These are phyloP conservation scores for Icerya purchasi DNA, from an alignment of 2,888 invertebrate genomes.

Conservation along the genomic window DNA sequence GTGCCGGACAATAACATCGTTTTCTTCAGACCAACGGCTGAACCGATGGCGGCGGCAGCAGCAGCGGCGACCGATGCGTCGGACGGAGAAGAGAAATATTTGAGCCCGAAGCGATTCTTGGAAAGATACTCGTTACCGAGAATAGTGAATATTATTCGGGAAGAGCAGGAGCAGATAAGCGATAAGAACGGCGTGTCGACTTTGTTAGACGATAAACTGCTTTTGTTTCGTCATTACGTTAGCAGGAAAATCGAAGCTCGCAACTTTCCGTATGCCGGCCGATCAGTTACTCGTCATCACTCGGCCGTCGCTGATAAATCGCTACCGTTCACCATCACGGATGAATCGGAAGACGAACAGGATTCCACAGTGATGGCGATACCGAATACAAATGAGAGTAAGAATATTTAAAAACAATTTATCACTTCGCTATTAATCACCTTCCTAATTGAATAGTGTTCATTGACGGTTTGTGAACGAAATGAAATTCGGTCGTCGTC, in stretches of 20 bases:
- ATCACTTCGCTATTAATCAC: background rate
- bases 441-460: background rate
- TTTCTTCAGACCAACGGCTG: too few relatives aligned
- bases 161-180: conserved; percentile 19
- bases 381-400: conserved; percentile 30
- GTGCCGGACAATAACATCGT: too few relatives aligned
- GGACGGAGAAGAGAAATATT: background rate
- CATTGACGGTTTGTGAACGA: background rate
- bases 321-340: conserved; percentile 14
- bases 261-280: too few relatives aligned
- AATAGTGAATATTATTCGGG: conserved; percentile 24
- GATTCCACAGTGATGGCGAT: conserved; percentile 29
- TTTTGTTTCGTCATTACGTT: conserved; percentile 29
- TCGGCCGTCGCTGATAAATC: background rate
- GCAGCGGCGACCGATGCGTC: too few relatives aligned
- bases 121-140: conserved; percentile 27
- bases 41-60: too few relatives aligned
- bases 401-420: too few relatives aligned
- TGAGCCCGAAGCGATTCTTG: conserved; percentile 24
- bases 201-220: conserved; percentile 24
- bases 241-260: conserved; percentile 28
- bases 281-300: conserved; percentile 11
- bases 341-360: conserved; percentile 20
- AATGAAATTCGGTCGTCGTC: too few relatives aligned
- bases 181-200: conserved; percentile 23